Conservation (phyloP, 2,797 vertebrate species). For the Epinephelus awoara region DNA sequence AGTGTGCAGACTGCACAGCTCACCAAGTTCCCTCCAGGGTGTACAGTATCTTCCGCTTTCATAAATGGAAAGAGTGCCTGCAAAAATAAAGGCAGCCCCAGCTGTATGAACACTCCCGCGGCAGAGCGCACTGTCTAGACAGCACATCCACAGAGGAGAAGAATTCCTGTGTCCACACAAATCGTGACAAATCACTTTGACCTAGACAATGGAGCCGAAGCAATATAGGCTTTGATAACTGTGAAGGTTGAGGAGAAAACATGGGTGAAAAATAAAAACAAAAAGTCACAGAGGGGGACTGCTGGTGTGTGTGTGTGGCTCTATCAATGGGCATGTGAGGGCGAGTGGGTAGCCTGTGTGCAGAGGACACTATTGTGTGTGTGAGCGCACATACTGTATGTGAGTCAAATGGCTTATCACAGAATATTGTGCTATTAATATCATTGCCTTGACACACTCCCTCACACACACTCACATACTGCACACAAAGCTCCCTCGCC, state of each 20-base stretch:
- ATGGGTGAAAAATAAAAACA: constrained; percentile 63
- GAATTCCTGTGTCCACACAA: constrained; percentile 72
- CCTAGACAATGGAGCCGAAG: constrained; percentile 67
- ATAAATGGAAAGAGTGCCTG: constrained; percentile 54
- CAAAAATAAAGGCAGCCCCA: constrained; percentile 55
- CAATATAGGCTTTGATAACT: constrained; percentile 74
- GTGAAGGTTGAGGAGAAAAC: constrained; percentile 75
- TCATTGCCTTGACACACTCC: constrained; percentile 34
- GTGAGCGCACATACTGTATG: background rate
- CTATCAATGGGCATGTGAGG: constrained; percentile 5
- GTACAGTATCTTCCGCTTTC: constrained; percentile 52
- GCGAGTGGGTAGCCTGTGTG: background rate
- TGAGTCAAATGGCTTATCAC: constrained; percentile 47
- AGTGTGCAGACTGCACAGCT: constrained; percentile 29
- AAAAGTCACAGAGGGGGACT: constrained; percentile 49
- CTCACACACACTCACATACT: constrained; percentile 31
- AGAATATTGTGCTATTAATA: constrained; percentile 70
- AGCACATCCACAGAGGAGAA: constrained; percentile 66
- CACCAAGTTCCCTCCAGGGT: constrained; percentile 34
- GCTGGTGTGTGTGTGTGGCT: constrained; percentile 9
- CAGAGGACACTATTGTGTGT: background rate
- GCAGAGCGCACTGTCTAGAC: constrained; percentile 72
- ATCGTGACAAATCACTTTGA: constrained; percentile 83
- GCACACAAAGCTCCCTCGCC: constrained; percentile 30
- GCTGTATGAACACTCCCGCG: constrained; percentile 47